Conservation (phyloP, 2,888 invertebrate species). For the Ormyrus nitidulus region DNA sequence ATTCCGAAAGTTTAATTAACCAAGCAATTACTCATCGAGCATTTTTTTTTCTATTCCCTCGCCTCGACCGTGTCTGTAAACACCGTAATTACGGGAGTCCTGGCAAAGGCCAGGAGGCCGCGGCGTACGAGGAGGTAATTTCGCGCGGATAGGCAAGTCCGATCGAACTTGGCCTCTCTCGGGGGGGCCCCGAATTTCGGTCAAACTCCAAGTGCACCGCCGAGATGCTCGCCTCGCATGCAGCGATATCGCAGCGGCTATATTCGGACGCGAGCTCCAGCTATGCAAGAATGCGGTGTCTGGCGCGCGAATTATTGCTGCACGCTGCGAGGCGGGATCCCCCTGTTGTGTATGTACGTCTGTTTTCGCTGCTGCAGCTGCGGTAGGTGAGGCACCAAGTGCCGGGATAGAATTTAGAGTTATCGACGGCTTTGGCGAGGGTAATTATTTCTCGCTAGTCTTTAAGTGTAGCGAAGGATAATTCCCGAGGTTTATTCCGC, state of each 20-base stretch:
- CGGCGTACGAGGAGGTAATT: conserved; percentile 29
- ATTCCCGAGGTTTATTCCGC: no score
- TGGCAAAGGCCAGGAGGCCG: conserved; percentile 17
- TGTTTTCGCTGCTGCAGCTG: conserved; percentile 41
- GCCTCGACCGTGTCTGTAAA: not conserved
- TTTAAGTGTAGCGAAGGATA: conserved; percentile 10
- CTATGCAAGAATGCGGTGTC: conserved; percentile 11
- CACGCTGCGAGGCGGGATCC: conserved; percentile 32
- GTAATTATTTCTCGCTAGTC: conserved; percentile 24
- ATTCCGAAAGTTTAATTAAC: not conserved
- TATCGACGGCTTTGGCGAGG: conserved; percentile 2
- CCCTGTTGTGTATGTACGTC: conserved; percentile 19
- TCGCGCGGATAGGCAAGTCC: conserved; percentile 17
- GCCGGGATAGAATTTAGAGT: conserved; percentile 25
- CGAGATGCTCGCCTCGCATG: conserved; percentile 50
- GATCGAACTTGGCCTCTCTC: conserved; percentile 53
- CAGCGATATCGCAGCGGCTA: not conserved
- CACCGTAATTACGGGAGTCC: conserved; percentile 37
- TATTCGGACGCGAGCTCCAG: conserved; percentile 19
- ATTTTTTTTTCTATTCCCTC: not conserved
- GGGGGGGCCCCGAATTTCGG: conserved; percentile 58
- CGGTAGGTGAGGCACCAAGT: conserved; percentile 23
- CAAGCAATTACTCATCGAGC: conserved; percentile 4
- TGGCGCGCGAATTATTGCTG: conserved; percentile 44
- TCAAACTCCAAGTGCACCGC: conserved; percentile 60